Percentiles rank a stretch among this genome's conserved stretches.
phyloP scores from a whole-genome alignment of 2,113 vertebrate species.

The Columba janthina region DNA sequence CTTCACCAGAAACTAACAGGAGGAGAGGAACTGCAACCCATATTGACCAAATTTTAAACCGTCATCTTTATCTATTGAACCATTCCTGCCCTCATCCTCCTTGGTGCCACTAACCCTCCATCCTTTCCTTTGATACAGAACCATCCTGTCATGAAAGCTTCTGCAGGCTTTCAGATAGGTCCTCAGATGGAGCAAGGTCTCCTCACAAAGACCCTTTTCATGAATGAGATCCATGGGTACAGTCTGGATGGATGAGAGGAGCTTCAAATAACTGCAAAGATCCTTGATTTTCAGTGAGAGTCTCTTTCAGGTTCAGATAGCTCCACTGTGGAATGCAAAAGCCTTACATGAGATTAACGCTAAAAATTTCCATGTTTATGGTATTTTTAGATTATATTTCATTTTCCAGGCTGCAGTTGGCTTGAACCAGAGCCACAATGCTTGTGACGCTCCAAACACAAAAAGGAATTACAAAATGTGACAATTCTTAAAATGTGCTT shows the following conservation, averaged over 20 bases:
- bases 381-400: conserved; percentile 59
- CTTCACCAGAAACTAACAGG: neutral
- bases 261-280: neutral
- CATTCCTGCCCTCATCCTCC: conserved; percentile 21
- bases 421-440: conserved; percentile 50
- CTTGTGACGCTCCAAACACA: conserved; percentile 13
- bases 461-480: conserved; percentile 59
- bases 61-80: neutral
- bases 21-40: neutral
- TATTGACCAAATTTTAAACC: neutral
- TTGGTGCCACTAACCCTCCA: neutral
- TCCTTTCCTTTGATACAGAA: neutral
- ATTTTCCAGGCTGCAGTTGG: conserved; percentile 55
- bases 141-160: neutral
- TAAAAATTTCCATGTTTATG: conserved; percentile 42
- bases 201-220: neutral
- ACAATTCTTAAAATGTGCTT: conserved; percentile 62
- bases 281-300: neutral
- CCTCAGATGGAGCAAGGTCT: neutral
- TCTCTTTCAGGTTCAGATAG: neutral
- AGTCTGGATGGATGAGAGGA: neutral
- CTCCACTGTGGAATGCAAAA: conserved; percentile 12
- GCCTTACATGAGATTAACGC: neutral
- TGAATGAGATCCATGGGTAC: rapidly evolving
- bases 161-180: neutral